Evolutionary conservation across 2,113 vertebrate genomes (phyloP).

Genomic region (Cynocephalus volans): DNA sequence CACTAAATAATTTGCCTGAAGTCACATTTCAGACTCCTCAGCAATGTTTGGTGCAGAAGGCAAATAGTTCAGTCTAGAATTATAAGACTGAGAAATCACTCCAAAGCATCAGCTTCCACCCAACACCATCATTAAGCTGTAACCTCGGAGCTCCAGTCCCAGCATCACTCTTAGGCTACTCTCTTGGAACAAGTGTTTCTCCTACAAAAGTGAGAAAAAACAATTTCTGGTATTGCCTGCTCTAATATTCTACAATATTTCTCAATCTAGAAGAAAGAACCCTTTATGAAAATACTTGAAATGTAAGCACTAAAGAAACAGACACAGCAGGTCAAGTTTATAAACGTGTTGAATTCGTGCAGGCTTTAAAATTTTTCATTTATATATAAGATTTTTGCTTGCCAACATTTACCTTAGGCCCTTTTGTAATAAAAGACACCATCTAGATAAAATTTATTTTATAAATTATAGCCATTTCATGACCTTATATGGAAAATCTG

Average conservation of each 20-base stretch:
- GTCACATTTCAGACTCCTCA: slow-evolving; percentile 26
- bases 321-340: slow-evolving; percentile 64
- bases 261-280: slow-evolving; percentile 49
- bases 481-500: slow-evolving; percentile 71
- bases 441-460: slow-evolving; percentile 85
- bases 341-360: slow-evolving; percentile 71
- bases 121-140: neutral
- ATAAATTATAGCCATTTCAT: slow-evolving; percentile 79
- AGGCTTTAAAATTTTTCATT: slow-evolving; percentile 77
- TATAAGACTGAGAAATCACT: neutral
- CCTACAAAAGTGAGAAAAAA: neutral
- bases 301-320: slow-evolving; percentile 67
- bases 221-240: neutral
- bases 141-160: neutral
- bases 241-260: neutral
- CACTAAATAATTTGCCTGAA: neutral
- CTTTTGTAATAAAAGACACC: slow-evolving; percentile 82
- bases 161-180: neutral
- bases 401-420: slow-evolving; percentile 71
- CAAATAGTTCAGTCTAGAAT: neutral
- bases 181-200: neutral
- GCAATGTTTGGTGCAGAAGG: neutral
- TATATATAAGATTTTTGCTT: slow-evolving; percentile 75
- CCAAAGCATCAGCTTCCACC: neutral
- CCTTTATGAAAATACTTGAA: slow-evolving; percentile 58